Percentiles rank a stretch among this genome's conserved stretches.
Conservation (phyloP, 2,888 invertebrate species). For the Lacanobia oleracea region DNA sequence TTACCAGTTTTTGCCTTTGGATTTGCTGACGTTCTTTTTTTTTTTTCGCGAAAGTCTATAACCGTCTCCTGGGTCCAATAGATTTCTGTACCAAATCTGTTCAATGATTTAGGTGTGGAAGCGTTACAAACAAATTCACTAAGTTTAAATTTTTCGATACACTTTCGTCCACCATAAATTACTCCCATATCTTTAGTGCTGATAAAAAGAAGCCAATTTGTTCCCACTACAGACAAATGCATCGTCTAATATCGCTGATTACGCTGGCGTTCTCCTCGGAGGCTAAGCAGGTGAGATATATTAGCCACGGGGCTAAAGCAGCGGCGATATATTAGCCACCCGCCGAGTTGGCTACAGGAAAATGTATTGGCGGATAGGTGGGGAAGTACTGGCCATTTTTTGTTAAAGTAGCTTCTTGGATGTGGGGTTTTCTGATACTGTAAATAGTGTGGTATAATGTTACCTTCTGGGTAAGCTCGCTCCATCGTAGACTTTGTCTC, state of each 20-base stretch:
- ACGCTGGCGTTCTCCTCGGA: slow-evolving; percentile 4
- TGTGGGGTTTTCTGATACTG: background rate
- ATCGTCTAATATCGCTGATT: slow-evolving; percentile 31
- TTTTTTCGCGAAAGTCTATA: no score
- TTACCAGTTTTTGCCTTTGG: no score
- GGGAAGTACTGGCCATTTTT: slow-evolving; percentile 8
- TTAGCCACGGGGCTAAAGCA: slow-evolving; percentile 23
- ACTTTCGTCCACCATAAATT: background rate
- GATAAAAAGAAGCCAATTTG: slow-evolving; percentile 17
- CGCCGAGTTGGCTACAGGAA: background rate
- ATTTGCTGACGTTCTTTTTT: no score
- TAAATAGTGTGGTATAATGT: no score
- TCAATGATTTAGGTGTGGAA: no score
- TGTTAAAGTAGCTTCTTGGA: background rate
- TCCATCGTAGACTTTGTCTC: no score
- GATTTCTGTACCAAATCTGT: no score
- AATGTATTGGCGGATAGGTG: slow-evolving; percentile 25
- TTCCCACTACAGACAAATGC: slow-evolving; percentile 40
- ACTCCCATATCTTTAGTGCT: background rate
- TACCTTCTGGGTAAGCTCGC: no score
- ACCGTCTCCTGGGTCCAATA: no score
- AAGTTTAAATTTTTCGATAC: background rate
- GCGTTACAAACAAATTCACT: no score
- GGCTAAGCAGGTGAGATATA: slow-evolving; percentile 43
- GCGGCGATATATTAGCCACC: slow-evolving; percentile 40